Evolutionary conservation across 2,113 vertebrate species (phyloP).

Genomic region (Ictidomys tridecemlineatus): DNA sequence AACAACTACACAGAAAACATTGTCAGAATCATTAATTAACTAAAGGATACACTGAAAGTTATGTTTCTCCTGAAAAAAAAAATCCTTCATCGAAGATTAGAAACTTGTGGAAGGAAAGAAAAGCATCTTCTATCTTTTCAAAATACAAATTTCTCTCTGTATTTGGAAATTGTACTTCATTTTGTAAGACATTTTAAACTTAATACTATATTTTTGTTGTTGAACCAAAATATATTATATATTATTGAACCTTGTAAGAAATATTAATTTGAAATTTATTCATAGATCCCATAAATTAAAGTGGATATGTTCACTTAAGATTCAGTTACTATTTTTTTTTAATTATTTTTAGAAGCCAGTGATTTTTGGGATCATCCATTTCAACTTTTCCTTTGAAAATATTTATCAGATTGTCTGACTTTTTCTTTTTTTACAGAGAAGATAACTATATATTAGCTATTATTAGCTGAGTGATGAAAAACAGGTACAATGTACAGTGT

Average conservation of each 20-base stretch:
- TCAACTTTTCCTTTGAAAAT: background rate
- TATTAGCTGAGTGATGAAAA: background rate
- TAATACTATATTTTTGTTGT: background rate
- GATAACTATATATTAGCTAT: background rate
- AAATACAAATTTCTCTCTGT: background rate
- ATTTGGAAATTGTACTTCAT: background rate
- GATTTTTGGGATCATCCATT: conserved; percentile 4
- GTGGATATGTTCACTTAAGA: background rate
- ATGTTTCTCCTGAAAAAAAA: background rate
- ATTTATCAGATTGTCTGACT: background rate
- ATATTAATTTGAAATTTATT: background rate
- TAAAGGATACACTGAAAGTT: conserved; percentile 60
- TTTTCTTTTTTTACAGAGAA: background rate
- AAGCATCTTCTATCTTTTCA: background rate
- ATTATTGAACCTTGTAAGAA: background rate
- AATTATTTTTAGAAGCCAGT: background rate
- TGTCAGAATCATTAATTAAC: conserved; percentile 38
- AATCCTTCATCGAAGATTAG: background rate
- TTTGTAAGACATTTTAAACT: background rate
- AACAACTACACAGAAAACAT: background rate
- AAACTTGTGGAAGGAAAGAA: background rate
- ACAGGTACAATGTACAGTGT: background rate
- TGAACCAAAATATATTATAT: background rate
- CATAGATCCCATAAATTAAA: background rate
- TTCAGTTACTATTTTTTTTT: background rate